Evolutionary conservation across 2,888 invertebrate species (phyloP).

Genomic region (Drosophila incognita): DNA sequence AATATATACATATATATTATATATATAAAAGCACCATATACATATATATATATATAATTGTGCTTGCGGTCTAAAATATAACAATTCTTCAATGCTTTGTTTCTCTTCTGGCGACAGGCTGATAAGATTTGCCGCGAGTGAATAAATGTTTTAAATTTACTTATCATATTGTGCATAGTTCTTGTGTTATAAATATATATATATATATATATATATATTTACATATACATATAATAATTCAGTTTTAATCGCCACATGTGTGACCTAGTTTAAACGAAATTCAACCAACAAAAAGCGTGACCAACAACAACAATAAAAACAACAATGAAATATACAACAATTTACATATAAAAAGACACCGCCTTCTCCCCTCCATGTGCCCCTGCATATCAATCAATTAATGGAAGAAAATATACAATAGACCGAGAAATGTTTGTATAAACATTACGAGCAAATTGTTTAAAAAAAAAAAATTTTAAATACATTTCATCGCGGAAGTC

Average conservation of each 20-base stretch:
- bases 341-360: slow-evolving; percentile 55
- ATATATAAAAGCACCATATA: slow-evolving; percentile 6
- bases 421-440: slow-evolving; percentile 65
- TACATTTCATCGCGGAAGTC: slow-evolving; percentile 40
- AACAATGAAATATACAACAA: slow-evolving; percentile 46
- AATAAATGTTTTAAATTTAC: slow-evolving; percentile 42
- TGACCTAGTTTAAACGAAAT: slow-evolving; percentile 69
- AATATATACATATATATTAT: slow-evolving; percentile 14
- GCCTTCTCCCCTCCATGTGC: slow-evolving; percentile 30
- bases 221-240: slow-evolving; percentile 45
- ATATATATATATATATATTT: slow-evolving; percentile 6
- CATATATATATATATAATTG: slow-evolving; percentile 3
- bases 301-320: slow-evolving; percentile 37
- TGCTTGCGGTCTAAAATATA: slow-evolving; percentile 24
- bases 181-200: slow-evolving; percentile 40
- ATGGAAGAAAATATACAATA: slow-evolving; percentile 38
- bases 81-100: slow-evolving; percentile 42
- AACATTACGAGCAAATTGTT: slow-evolving; percentile 40
- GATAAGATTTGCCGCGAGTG: slow-evolving; percentile 67
- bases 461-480: slow-evolving; percentile 30
- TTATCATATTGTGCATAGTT: slow-evolving; percentile 67
- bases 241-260: slow-evolving; percentile 77
- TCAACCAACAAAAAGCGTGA: slow-evolving; percentile 48
- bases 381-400: slow-evolving; percentile 74
- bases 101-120: slow-evolving; percentile 45